These are phyloP conservation scores for Drosophila mimica DNA, from an alignment of 2,888 invertebrate species.

Conservation along the genomic window DNA sequence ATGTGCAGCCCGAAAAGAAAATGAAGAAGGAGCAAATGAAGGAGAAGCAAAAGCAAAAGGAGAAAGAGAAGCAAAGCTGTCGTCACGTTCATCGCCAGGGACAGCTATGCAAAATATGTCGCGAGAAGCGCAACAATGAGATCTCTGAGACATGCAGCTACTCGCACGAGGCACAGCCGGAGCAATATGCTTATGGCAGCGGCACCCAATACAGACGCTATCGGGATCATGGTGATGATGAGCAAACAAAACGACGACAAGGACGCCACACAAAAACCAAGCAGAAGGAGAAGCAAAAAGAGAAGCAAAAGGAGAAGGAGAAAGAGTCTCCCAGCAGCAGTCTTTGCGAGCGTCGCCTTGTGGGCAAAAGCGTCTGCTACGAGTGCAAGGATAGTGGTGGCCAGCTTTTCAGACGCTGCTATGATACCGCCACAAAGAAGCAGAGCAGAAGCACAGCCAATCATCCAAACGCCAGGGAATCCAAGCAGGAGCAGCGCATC, in stretches of 20 bases:
- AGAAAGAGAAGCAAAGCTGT: conserved; percentile 83
- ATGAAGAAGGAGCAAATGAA: background rate
- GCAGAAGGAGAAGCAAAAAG: background rate
- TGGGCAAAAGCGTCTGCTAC: conserved; percentile 69
- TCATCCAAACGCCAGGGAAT: conserved; percentile 18
- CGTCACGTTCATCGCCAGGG: conserved; percentile 88
- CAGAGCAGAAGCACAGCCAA: conserved; percentile 12
- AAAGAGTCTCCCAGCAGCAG: conserved; percentile 33
- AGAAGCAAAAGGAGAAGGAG: background rate
- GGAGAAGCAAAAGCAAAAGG: conserved; percentile 20
- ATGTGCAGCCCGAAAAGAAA: conserved; percentile 41
- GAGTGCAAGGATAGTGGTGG: conserved; percentile 70
- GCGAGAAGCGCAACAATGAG: conserved; percentile 90
- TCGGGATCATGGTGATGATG: conserved; percentile 33
- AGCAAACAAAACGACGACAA: conserved; percentile 1
- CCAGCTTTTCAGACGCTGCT: conserved; percentile 70
- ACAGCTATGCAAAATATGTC: conserved; percentile 89
- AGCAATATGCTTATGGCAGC: conserved; percentile 89
- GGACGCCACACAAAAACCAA: conserved; percentile 15
- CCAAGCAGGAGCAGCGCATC: conserved; percentile 67
- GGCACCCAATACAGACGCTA: conserved; percentile 85
- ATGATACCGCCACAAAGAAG: conserved; percentile 40
- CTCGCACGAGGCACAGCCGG: conserved; percentile 90
- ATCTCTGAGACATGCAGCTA: conserved; percentile 93
- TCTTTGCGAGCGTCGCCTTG: conserved; percentile 65